Evolutionary conservation across 2,113 vertebrate genomes (phyloP).

Genomic region (Thunnus thynnus): DNA sequence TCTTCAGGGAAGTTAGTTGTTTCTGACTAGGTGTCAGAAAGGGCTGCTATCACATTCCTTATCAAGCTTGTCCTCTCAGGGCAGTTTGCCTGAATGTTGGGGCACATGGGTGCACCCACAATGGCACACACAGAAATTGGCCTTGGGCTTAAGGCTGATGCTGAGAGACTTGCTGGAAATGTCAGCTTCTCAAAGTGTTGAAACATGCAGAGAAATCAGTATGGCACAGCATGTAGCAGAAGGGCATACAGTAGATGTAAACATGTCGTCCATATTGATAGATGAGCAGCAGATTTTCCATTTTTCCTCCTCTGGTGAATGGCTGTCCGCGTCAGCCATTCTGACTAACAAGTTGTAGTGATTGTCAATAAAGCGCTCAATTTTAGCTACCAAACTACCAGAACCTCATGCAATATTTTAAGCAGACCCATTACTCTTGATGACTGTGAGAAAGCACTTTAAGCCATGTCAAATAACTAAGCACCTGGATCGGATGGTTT

Average conservation of each 20-base stretch:
- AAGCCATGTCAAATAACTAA: no score
- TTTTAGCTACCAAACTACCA: no score
- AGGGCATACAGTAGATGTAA: background rate
- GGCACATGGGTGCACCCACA: slow-evolving; percentile 12
- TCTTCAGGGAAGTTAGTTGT: background rate
- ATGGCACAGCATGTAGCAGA: background rate
- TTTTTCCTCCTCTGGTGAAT: no score
- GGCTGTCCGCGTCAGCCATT: no score
- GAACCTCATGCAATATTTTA: no score
- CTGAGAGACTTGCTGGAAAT: slow-evolving; percentile 56
- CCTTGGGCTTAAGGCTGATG: slow-evolving; percentile 26
- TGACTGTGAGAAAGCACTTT: no score
- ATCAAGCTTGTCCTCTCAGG: slow-evolving; percentile 40
- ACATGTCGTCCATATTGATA: no score
- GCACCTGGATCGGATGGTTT: no score
- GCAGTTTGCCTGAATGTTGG: slow-evolving; percentile 26
- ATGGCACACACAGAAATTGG: slow-evolving; percentile 24
- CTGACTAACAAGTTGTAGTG: no score
- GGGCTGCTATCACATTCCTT: slow-evolving; percentile 47
- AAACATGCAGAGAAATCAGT: slow-evolving; percentile 10
- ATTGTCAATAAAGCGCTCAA: no score
- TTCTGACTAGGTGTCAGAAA: slow-evolving; percentile 31
- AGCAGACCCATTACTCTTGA: no score
- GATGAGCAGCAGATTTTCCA: no score
- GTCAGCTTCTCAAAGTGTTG: slow-evolving; percentile 27